Base-by-base conservation (phyloP, 2,888 invertebrate species). In the Gari tellinella region DNA sequence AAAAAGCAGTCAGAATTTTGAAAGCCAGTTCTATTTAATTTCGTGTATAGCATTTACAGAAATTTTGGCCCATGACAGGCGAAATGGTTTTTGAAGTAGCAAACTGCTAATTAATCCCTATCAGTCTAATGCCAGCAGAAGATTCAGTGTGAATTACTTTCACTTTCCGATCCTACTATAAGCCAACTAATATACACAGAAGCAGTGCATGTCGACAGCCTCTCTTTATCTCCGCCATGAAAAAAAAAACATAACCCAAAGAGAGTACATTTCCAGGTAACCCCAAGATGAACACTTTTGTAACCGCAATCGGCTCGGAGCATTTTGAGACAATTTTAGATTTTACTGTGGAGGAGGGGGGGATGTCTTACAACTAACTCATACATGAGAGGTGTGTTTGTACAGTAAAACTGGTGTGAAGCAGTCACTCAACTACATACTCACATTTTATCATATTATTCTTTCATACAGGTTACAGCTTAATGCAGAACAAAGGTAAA, bases 281-380 rank as follows among this genome's bases (percentile, higher is more conserved):
- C 48, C 23, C 19, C 14, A 14, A 21, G 21, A 48, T 14, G 48
- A 14, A 7, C 14, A 17, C 48, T 21, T 12, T 48, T 48, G 25
- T 51, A 23, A 51, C 21, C 23, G 25, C 12, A 3, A 53, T 40
- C n/a, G 31, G 17, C 21, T 10, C n/a, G 17, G 17, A 25, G 10
- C 8, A 61, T 60, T 67, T 67, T 67, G 67, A 67, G 67, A 60
- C 60, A 55, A 53, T 67, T 67, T 37, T 60, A 43, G 40, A 40
- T 49, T 65, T 41, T 56, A 19, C 55, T 7, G 60, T 55, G 60
- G 40, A 60, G 60, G 58, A 67, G 53, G 15, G 53, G 53, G 37
- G 53, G 53, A 61, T 60, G 60, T 61, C 60, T 55, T 43, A 38
- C 37, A n/a, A 8, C n/a, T n/a, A n/a, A n/a, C 48, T 26, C 15